Base-by-base conservation (phyloP, 2,888 invertebrate species). In the Phymatocera aterrima region DNA sequence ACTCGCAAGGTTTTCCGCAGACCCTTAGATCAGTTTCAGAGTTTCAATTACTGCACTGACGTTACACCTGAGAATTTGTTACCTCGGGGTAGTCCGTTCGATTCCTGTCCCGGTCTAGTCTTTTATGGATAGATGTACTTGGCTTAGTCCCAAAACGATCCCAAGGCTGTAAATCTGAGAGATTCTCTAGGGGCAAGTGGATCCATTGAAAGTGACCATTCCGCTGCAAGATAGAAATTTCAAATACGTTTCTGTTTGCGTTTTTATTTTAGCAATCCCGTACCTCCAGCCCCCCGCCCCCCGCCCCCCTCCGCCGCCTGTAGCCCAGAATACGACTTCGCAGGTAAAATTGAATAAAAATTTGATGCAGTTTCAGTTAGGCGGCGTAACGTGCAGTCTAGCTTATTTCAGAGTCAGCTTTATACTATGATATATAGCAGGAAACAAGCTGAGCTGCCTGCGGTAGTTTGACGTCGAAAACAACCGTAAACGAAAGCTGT, bases 111-210 rank as follows among this genome's bases (percentile, higher is more conserved):
- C 24, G 46, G 65, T 77, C 65, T 57, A 75, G 77, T 78, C 65
- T 75, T 70, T 79, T n/a, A n/a, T 78, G 79, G 79, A 79, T 51
- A 79, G 79, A 79, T 79, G 78, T 79, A 79, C 79, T 77, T 79
- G 80, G 79, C 79, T 80, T 78, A 79, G 80, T 80, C 79, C 79
- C 72, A 78, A 81, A 80, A 79, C 80, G 79, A 78, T 80, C 80
- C 79, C 80, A 80, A 79, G 78, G 79, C 79, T 70, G 79, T 80
- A 81, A 82, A 82, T 82, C 82, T 77, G 68, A 60, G 46, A 51
- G 72, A 81, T 80, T 78, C 80, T 60, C 79, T 72, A 48, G 78
- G 72, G 80, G 43, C 77, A 54, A 37, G 74, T 24, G 57, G 57
- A 75, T 75, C 57, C 54, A 57, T 24, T 60, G 75, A 72, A 72